phyloP scores from a whole-genome alignment of 1,140 invertebrate genomes.

The Dreissena rostriformis region DNA sequence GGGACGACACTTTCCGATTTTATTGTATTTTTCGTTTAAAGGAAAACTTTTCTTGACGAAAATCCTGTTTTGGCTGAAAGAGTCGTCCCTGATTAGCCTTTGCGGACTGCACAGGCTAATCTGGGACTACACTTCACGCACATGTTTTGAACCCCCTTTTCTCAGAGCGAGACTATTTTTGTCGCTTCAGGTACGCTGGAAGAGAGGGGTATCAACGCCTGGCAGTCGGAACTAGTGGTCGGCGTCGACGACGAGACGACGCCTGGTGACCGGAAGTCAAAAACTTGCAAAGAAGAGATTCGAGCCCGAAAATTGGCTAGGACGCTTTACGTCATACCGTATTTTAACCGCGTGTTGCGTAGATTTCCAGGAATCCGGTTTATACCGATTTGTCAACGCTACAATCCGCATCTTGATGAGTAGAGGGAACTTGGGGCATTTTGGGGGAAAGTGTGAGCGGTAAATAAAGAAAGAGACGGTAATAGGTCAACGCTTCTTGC shows the following conservation, averaged over 20 bases:
- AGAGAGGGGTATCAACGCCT: constrained; percentile 37
- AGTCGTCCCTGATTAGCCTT: too few species aligned
- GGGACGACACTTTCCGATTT: too few species aligned
- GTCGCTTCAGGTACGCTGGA: constrained; percentile 16
- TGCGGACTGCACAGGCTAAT: too few species aligned
- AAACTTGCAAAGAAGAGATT: not conserved
- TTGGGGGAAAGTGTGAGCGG: too few species aligned
- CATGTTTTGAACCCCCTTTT: too few species aligned
- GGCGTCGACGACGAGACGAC: constrained; percentile 12
- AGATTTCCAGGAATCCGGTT: not conserved
- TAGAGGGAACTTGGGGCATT: not conserved
- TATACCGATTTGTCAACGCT: constrained; percentile 33
- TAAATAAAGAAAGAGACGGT: too few species aligned
- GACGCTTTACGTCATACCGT: constrained; percentile 36
- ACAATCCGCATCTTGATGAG: constrained; percentile 32
- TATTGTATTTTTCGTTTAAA: too few species aligned
- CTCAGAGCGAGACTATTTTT: too few species aligned
- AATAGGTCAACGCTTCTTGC: too few species aligned
- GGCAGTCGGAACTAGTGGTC: constrained; percentile 33
- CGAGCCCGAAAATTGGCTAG: constrained; percentile 8
- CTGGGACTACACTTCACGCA: too few species aligned
- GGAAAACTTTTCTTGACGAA: too few species aligned
- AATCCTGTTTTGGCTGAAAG: too few species aligned
- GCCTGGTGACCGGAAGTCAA: not conserved
- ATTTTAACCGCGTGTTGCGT: constrained; percentile 18